These are phyloP conservation scores for Rhizoglyphus robini DNA, from an alignment of 1,140 invertebrate genomes.

Conservation along the genomic window DNA sequence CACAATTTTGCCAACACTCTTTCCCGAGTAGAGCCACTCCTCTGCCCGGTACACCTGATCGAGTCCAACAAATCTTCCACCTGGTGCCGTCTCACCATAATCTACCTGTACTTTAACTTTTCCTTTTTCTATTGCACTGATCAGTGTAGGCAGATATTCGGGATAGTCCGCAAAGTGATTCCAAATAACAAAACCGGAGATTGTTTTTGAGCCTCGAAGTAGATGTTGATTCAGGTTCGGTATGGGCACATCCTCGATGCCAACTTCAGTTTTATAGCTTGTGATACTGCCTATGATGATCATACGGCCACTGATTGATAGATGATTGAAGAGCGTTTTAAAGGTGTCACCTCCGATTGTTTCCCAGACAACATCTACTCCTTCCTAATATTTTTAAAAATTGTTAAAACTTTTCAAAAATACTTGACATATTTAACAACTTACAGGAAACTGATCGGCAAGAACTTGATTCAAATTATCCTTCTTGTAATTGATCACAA, in stretches of 20 bases:
- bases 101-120: conserved; percentile 15
- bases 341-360: conserved; percentile 33
- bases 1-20: neutral
- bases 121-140: conserved; percentile 1
- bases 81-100: neutral
- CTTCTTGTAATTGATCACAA: conserved; percentile 33
- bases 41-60: conserved; percentile 1
- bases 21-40: neutral
- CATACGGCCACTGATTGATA: conserved; percentile 31
- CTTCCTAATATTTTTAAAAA: neutral
- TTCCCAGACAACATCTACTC: conserved; percentile 23
- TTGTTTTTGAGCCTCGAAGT: conserved; percentile 3
- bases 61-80: conserved; percentile 13
- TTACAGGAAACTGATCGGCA: conserved; percentile 7
- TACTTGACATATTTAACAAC: too few species aligned
- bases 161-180: conserved; percentile 1
- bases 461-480: conserved; percentile 28
- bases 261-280: conserved; percentile 25
- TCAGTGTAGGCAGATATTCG: conserved; percentile 17
- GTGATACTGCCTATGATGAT: conserved; percentile 32
- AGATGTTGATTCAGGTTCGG: neutral
- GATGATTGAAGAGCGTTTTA: conserved; percentile 26
- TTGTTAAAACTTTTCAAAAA: neutral
- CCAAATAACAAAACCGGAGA: conserved; percentile 17
- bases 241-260: neutral